These are phyloP conservation scores for Hozukius guyotensis DNA, from an alignment of 2,797 vertebrate species.

Conservation along the genomic window DNA sequence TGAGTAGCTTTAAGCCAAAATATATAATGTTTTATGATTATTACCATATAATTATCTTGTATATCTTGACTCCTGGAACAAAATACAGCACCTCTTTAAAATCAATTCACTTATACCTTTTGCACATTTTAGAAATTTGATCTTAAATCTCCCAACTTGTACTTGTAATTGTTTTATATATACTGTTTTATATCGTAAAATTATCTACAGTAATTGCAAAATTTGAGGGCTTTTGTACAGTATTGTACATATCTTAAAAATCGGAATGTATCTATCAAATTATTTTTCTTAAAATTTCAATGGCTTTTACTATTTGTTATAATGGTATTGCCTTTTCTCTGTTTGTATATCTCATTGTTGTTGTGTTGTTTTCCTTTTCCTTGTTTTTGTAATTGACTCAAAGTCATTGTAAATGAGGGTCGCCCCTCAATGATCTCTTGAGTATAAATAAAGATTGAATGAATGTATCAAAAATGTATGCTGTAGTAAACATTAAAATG, in stretches of 20 bases:
- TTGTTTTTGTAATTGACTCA: too few relatives aligned
- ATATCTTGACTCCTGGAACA: neutral
- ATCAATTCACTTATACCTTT: neutral
- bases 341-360: too few relatives aligned
- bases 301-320: neutral
- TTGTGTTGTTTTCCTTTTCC: too few relatives aligned
- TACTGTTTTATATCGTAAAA: neutral
- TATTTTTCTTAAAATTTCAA: neutral
- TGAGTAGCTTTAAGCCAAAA: neutral
- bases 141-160: neutral
- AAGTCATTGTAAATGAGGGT: too few relatives aligned
- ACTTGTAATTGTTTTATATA: neutral
- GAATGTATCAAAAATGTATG: neutral
- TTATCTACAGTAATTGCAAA: neutral
- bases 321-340: too few relatives aligned
- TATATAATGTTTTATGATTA: neutral
- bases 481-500: neutral
- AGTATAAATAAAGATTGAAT: too few relatives aligned
- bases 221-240: neutral
- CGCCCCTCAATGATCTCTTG: too few relatives aligned
- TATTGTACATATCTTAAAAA: neutral
- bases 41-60: neutral
- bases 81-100: neutral
- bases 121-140: neutral
- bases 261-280: neutral